A percentile compares a stretch with the other conserved stretches of the same genome.
These are phyloP conservation scores for Tokudaia tokunoshimensis DNA, from an alignment of 2,797 vertebrate genomes.

Conservation along the genomic window DNA sequence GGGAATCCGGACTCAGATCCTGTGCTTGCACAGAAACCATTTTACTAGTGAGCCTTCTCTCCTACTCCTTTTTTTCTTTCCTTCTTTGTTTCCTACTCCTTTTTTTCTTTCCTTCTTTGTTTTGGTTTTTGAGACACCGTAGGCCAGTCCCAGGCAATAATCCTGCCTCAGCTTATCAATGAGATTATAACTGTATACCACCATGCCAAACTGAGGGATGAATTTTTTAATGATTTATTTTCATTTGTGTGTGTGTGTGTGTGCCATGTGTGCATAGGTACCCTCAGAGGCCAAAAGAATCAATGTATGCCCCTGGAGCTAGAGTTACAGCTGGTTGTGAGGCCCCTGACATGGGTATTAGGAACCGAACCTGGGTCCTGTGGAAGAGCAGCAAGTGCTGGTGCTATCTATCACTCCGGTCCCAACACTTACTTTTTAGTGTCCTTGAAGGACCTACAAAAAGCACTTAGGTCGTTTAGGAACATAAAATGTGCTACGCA, in stretches of 20 bases:
- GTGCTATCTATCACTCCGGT: not conserved
- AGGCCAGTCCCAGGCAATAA: not conserved
- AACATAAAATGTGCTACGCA: slow-evolving; percentile 79
- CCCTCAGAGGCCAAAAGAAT: not conserved
- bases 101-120: not conserved
- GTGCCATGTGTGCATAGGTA: not conserved
- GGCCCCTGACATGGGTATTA: too few relatives aligned
- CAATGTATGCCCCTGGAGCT: not conserved
- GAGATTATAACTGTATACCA: not conserved
- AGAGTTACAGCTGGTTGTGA: not conserved
- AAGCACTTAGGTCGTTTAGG: slow-evolving; percentile 73
- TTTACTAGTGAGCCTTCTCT: not conserved
- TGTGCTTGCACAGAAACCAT: not conserved
- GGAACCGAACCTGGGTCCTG: not conserved
- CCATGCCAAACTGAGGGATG: not conserved
- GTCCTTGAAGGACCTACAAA: slow-evolving; percentile 80
- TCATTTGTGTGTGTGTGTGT: not conserved
- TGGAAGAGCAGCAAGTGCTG: not conserved
- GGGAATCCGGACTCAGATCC: not conserved
- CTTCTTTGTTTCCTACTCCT: not conserved
- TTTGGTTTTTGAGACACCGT: not conserved
- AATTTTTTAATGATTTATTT: not conserved
- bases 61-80: not conserved
- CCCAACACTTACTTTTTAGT: slow-evolving; percentile 69
- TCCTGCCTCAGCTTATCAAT: not conserved